phyloP scores from a whole-genome alignment of 2,797 vertebrate genomes.

The Rhinella marina region DNA sequence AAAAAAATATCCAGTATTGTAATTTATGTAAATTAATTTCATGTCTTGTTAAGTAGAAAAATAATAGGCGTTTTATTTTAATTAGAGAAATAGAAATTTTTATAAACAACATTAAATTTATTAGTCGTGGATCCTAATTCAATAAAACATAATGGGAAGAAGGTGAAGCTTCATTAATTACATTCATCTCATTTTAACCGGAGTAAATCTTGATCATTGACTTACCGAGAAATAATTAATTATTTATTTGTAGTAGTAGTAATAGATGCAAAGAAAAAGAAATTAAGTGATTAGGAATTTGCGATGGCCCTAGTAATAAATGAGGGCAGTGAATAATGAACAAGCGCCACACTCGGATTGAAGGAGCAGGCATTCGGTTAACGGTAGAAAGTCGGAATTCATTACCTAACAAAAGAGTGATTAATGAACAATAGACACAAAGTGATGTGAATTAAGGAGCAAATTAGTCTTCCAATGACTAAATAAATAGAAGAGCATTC shows the following conservation, averaged over 20 bases:
- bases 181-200: constrained; percentile 27
- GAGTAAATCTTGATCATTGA: constrained; percentile 27
- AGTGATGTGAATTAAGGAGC: constrained; percentile 43
- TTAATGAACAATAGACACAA: constrained; percentile 37
- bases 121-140: constrained; percentile 1
- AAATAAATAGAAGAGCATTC: constrained; percentile 43
- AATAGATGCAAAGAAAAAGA: not conserved
- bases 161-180: constrained; percentile 39
- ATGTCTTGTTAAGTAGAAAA: constrained; percentile 30
- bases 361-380: not conserved
- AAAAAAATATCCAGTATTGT: not conserved
- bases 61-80: constrained; percentile 13
- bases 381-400: constrained; percentile 9
- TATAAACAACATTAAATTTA: constrained; percentile 32
- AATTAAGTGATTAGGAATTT: constrained; percentile 16
- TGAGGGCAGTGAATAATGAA: constrained; percentile 31
- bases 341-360: not conserved
- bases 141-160: constrained; percentile 4
- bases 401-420: constrained; percentile 39
- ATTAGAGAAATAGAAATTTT: constrained; percentile 11
- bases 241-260: constrained; percentile 29
- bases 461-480: constrained; percentile 42
- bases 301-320: constrained; percentile 28
- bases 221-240: constrained; percentile 39
- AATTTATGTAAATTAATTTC: constrained; percentile 17